These are phyloP conservation scores for Hoplias malabaricus DNA, from an alignment of 2,113 vertebrate genomes.

Conservation along the genomic window DNA sequence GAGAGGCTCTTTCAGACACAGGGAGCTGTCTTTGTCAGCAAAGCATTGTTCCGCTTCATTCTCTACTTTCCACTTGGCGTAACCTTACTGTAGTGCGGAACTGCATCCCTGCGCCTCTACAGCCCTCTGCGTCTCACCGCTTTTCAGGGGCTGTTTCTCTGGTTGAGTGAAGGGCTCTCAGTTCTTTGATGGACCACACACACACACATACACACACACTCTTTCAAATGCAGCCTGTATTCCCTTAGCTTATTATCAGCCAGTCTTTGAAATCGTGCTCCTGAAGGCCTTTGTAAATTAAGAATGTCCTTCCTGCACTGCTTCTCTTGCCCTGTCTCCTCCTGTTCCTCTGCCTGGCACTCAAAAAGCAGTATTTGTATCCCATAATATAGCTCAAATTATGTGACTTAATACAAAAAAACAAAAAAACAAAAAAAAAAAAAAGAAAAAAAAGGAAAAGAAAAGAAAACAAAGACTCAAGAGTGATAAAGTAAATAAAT, in stretches of 20 bases:
- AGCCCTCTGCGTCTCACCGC: conserved; percentile 4
- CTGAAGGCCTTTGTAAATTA: conserved; percentile 28
- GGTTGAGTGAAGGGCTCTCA: conserved; percentile 19
- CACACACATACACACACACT: conserved; percentile 1
- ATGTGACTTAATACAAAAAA: conserved; percentile 59
- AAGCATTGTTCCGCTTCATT: background rate
- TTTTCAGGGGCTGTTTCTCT: background rate
- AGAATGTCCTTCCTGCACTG: conserved; percentile 10
- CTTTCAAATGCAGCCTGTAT: conserved; percentile 2
- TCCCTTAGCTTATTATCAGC: conserved; percentile 29
- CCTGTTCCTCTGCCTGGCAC: conserved; percentile 32
- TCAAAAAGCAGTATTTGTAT: conserved; percentile 55
- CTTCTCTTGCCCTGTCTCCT: background rate
- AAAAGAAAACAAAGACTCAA: too few species aligned
- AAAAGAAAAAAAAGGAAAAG: too few species aligned
- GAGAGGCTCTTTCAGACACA: background rate
- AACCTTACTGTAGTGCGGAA: background rate
- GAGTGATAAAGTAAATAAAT: background rate
- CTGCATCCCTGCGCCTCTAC: background rate
- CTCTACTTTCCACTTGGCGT: background rate
- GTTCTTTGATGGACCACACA: conserved; percentile 15
- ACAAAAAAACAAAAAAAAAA: too few species aligned
- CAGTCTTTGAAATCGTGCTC: conserved; percentile 7
- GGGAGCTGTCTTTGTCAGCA: conserved; percentile 12
- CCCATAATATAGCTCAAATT: conserved; percentile 62